Evolutionary conservation across 2,113 vertebrate species (phyloP).

Genomic region (Pungitius pungitius): DNA sequence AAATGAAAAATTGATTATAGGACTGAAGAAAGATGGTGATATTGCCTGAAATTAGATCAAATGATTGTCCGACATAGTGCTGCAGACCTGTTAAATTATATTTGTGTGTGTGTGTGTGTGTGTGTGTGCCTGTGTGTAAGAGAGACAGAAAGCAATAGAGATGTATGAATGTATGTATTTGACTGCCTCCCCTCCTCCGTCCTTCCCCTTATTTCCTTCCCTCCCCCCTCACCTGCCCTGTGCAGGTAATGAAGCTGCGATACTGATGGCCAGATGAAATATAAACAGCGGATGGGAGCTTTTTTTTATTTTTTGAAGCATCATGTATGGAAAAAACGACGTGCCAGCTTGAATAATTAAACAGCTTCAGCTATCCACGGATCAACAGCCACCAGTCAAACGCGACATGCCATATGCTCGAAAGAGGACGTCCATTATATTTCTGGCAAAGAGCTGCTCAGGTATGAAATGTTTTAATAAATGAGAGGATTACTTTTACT

Average conservation of each 20-base stretch:
- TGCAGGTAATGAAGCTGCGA: slow-evolving; percentile 61
- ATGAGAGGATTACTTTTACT: slow-evolving; percentile 13
- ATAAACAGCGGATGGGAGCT: slow-evolving; percentile 56
- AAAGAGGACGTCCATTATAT: slow-evolving; percentile 25
- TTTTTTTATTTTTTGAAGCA: slow-evolving; percentile 63
- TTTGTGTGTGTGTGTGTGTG: not conserved
- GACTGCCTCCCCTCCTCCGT: not conserved
- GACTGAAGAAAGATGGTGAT: slow-evolving; percentile 42
- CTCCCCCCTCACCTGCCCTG: slow-evolving; percentile 21
- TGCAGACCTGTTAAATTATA: slow-evolving; percentile 25
- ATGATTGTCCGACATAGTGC: slow-evolving; percentile 32
- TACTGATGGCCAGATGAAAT: slow-evolving; percentile 59
- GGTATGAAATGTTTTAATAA: slow-evolving; percentile 9
- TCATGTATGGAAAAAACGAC: slow-evolving; percentile 67
- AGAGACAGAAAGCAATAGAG: not conserved
- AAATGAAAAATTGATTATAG: slow-evolving; percentile 53
- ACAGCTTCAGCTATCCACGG: slow-evolving; percentile 58
- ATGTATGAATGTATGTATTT: not conserved
- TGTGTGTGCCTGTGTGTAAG: not conserved
- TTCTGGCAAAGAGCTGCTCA: slow-evolving; percentile 20
- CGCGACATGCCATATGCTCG: slow-evolving; percentile 42
- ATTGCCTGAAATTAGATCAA: slow-evolving; percentile 55
- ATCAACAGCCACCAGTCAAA: slow-evolving; percentile 72
- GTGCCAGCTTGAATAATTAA: slow-evolving; percentile 76
- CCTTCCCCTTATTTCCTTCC: not conserved